Evolutionary conservation across 2,888 invertebrate species (phyloP), one percentile per base, ranked within the genome.

Genomic region (Lasioglossum zephyrum): DNA sequence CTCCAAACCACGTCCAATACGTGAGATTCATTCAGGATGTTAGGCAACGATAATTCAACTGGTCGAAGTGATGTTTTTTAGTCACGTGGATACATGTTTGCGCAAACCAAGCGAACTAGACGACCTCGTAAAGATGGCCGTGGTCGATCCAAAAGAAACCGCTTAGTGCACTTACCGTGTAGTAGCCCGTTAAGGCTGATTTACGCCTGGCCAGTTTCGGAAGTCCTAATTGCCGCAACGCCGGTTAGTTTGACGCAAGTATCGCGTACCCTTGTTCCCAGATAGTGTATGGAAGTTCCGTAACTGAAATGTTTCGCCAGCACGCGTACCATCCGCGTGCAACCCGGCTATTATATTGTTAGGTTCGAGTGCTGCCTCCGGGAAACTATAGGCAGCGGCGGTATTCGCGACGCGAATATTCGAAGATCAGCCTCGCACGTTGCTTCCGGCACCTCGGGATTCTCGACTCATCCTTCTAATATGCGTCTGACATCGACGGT

Each of bases 221-320:
- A 81, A 82, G 82, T 82, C 69, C 6, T 44, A 69, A 81, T 73
- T 82, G 73, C 81, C 63, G 26, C 6, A 73, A 49, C 66, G 69
- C 74, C 39, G 6, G 81, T 74, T 82, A 82, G 81, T 66, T 82
- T 22, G 82, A 69, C 73, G 73, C 57, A 73, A 81, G 22, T 57
- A 82, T 53, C 69, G 82, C 73, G 69, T 3, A 57, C 69, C 49
- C 39, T 81, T 53, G 73, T 69, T 81, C n/a, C 53, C 16, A 69
- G 63, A 53, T 18, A n/a, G 81, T n/a, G 41, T 60, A 47, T 49
- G 18, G 69, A 82, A 82, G 81, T 81, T 81, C 18, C 53, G 31
- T 41, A 81, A 81, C 73, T 47, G 82, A 82, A 81, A 81, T 36
- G 81, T 82, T 80, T 73, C 82, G 41, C 13, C 49, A 72, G 81